These are phyloP conservation scores for Scomberomorus guttatus DNA, from an alignment of 2,797 vertebrate genomes.

Conservation along the genomic window DNA sequence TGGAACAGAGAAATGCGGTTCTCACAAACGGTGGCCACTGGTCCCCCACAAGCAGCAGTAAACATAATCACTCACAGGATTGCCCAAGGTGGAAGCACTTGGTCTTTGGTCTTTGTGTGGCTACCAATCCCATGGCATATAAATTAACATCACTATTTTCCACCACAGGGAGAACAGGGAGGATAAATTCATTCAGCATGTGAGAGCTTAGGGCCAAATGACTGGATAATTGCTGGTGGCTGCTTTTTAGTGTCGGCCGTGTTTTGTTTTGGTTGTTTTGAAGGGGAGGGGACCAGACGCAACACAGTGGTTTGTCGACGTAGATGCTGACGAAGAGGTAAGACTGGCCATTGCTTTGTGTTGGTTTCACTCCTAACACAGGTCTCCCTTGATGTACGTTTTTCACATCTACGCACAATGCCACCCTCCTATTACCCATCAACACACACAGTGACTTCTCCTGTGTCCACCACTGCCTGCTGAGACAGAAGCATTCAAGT, in stretches of 20 bases:
- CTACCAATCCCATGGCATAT: constrained; percentile 79
- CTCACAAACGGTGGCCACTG: constrained; percentile 68
- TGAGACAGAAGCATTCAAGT: constrained; percentile 2
- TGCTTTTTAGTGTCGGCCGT: constrained; percentile 70
- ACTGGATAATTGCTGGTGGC: constrained; percentile 77
- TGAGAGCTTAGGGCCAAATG: constrained; percentile 78
- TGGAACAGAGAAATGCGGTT: constrained; percentile 56
- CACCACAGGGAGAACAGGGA: constrained; percentile 70
- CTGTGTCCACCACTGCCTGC: neutral
- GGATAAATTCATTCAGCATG: constrained; percentile 80
- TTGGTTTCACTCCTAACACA: constrained; percentile 12
- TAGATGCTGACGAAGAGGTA: constrained; percentile 38
- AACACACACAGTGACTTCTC: neutral
- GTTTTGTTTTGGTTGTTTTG: constrained; percentile 78
- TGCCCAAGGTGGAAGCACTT: constrained; percentile 77
- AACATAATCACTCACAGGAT: constrained; percentile 79
- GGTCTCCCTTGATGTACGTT: constrained; percentile 1
- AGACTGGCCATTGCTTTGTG: neutral
- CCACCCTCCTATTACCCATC: neutral
- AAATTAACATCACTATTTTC: constrained; percentile 79
- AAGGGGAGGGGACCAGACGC: constrained; percentile 59
- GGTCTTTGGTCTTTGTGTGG: constrained; percentile 77
- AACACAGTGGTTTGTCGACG: constrained; percentile 44
- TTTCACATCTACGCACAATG: neutral
- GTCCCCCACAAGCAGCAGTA: constrained; percentile 76